Percentiles rank a stretch among this genome's conserved stretches.
Evolutionary conservation across 92 coral and sea anemone species (phyloP).

Genomic region (Porites lobata): DNA sequence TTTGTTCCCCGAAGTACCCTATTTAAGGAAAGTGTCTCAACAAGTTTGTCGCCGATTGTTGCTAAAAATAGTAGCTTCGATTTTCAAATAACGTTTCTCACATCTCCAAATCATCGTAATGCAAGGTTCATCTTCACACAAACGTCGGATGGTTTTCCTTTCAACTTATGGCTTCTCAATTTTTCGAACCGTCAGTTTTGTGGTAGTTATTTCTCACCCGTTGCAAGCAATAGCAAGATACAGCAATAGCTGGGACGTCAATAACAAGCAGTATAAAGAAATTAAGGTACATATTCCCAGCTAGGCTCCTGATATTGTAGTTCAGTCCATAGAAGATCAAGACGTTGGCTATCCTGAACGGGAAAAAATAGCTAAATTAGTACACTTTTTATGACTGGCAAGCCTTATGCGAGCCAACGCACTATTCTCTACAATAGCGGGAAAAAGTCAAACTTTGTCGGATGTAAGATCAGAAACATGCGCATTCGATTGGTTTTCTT

Average conservation of each 20-base stretch:
- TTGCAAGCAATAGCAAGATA: constrained; percentile 69
- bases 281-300: constrained; percentile 83
- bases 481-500: too few relatives aligned
- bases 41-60: too few relatives aligned
- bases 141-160: too few relatives aligned
- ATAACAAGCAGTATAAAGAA: constrained; percentile 72
- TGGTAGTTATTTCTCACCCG: constrained; percentile 57
- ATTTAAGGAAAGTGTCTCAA: too few relatives aligned
- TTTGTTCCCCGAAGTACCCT: too few relatives aligned
- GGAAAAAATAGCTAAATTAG: not conserved
- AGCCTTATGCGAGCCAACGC: not conserved
- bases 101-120: too few relatives aligned
- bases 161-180: not conserved
- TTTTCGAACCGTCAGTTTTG: not conserved
- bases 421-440: not conserved
- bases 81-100: too few relatives aligned
- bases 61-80: too few relatives aligned
- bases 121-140: too few relatives aligned
- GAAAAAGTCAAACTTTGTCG: not conserved
- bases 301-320: constrained; percentile 79
- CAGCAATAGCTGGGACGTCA: constrained; percentile 67
- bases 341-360: constrained; percentile 79
- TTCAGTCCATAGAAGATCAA: constrained; percentile 78
- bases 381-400: not conserved
- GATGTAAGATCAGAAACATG: too few relatives aligned